phyloP scores from a whole-genome alignment of 2,113 vertebrate species.

The Tachysurus fulvidraco region DNA sequence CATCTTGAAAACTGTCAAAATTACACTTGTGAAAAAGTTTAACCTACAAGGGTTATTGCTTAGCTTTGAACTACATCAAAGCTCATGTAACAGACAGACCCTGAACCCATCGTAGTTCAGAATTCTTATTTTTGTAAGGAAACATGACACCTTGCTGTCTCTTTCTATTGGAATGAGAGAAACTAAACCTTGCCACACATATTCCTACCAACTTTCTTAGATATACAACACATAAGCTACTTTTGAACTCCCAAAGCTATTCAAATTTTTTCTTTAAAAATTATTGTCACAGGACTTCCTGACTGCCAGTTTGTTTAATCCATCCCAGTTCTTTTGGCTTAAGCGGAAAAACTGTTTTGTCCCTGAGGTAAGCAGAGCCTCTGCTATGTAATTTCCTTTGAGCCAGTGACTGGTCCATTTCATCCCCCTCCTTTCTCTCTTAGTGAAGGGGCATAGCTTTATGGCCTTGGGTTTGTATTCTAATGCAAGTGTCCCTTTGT shows the following conservation, averaged over 20 bases:
- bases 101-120: slow-evolving; percentile 31
- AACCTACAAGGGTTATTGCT: slow-evolving; percentile 38
- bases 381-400: slow-evolving; percentile 63
- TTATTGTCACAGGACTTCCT: slow-evolving; percentile 47
- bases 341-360: slow-evolving; percentile 32
- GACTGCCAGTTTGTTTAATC: slow-evolving; percentile 49
- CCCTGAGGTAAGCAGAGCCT: slow-evolving; percentile 55
- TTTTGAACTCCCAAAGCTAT: slow-evolving; percentile 52
- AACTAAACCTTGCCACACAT: slow-evolving; percentile 29
- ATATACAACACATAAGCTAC: slow-evolving; percentile 49
- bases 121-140: slow-evolving; percentile 30
- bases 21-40: slow-evolving; percentile 12
- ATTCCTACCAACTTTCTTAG: slow-evolving; percentile 51
- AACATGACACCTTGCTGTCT: slow-evolving; percentile 35
- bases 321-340: slow-evolving; percentile 39
- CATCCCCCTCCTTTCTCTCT: slow-evolving; percentile 60
- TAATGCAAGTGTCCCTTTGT: slow-evolving; percentile 69
- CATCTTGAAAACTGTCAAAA: neutral
- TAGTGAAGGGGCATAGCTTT: slow-evolving; percentile 63
- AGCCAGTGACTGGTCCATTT: slow-evolving; percentile 57
- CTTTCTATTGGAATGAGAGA: slow-evolving; percentile 49
- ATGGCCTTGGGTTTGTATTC: slow-evolving; percentile 65
- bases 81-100: slow-evolving; percentile 47
- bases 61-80: slow-evolving; percentile 62
- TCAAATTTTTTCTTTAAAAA: slow-evolving; percentile 22